Evolutionary conservation across 1,140 invertebrate species (phyloP), one percentile per base, ranked within the genome.

Genomic region (Marisa cornuarietis): DNA sequence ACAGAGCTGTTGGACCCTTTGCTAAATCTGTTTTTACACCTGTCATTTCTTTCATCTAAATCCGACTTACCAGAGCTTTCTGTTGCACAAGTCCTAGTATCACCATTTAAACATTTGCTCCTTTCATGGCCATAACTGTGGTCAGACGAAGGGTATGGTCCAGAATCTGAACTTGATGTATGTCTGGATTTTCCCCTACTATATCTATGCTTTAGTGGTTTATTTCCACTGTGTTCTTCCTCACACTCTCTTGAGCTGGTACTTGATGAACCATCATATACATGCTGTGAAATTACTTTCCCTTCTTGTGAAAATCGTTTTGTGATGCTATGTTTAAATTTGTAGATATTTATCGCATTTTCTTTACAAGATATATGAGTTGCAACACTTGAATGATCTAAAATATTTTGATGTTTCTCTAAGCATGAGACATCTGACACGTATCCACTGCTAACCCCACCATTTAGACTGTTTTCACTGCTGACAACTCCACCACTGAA

Each of bases 261-360:
- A 75, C 81, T 83, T 63, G 82, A 84, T 6, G 74, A 76, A 26
- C 74, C 74, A 51, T 76, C 74, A 16, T 76, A 76, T 61, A 6
- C 9, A 18, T 58, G 62, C 61, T 76, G 74, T 24, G 61, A 24
- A 22, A 58, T 54, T 31, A 78, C 77, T 61, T 84, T 83, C 52
- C 84, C 83, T 72, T 91, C 91, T 52, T 91, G 87, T 22, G 89
- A 90, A 86, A 98, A 98, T 71, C 96, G 92, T 87, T 97, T 94
- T 83, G 97, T 97, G 80, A 98, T 98, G 83, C 95, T 96, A 84
- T 96, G 97, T 91, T 98, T 98, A 91, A 97, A 98, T 91, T 98
- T 98, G 92, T 98, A 98, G 71, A 93, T 93, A 83, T 85, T 85
- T 63, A 75, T 83, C 69, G 54, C 58, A 72, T 68, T 80, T 58